A percentile compares a stretch with the other conserved stretches of the same genome.
Evolutionary conservation across 1,140 invertebrate genomes (phyloP).

Genomic region (Drosophila biarmipes): DNA sequence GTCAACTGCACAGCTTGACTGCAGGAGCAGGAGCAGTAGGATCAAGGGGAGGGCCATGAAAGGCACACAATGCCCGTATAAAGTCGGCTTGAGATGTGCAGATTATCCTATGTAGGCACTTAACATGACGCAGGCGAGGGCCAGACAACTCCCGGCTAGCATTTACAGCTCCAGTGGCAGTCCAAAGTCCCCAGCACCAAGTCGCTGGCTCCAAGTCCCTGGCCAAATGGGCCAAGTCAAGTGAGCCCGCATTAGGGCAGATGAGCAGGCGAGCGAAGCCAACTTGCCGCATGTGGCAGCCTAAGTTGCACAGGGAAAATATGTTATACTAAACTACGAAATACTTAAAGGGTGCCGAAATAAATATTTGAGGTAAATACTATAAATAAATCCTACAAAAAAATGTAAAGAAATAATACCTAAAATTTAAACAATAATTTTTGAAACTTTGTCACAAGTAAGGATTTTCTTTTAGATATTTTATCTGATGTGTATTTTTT

Average conservation of each 20-base stretch:
- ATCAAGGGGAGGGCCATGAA: not conserved
- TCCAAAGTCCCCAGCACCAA: constrained; percentile 11
- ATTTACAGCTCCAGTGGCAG: constrained; percentile 12
- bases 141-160: constrained; percentile 24
- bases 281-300: constrained; percentile 43
- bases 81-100: constrained; percentile 71
- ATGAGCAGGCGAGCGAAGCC: constrained; percentile 21
- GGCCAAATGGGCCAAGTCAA: constrained; percentile 43
- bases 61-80: constrained; percentile 56
- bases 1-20: constrained; percentile 79
- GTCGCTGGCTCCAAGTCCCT: not conserved
- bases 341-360: too few species aligned
- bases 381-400: not conserved
- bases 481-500: too few species aligned
- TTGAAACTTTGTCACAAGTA: too few species aligned
- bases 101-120: constrained; percentile 81
- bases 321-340: too few species aligned
- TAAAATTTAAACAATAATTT: not conserved
- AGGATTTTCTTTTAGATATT: too few species aligned
- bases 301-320: constrained; percentile 19
- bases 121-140: constrained; percentile 52
- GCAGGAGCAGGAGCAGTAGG: not conserved
- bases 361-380: too few species aligned
- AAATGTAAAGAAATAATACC: not conserved
- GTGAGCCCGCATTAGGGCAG: constrained; percentile 48